These are phyloP conservation scores for Cremastobaeus sp. DNA, from an alignment of 2,888 invertebrate species.

Conservation along the genomic window DNA sequence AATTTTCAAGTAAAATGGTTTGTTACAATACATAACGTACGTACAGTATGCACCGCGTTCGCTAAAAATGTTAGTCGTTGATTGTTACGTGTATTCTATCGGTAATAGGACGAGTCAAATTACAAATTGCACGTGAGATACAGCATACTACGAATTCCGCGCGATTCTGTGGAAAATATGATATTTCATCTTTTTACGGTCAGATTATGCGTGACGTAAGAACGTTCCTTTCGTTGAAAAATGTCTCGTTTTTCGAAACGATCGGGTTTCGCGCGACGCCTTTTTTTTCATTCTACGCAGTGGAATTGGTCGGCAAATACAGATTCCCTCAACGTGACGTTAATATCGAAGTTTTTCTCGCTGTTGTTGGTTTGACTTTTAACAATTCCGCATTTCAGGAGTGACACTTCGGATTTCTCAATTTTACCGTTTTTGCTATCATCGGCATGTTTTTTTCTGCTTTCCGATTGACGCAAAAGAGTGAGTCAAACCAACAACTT, in stretches of 20 bases:
- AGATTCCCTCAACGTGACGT: constrained; percentile 16
- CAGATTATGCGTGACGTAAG: constrained; percentile 36
- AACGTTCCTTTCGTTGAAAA: constrained; percentile 18
- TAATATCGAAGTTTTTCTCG: constrained; percentile 7
- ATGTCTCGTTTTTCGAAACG: constrained; percentile 13
- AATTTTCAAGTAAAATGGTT: constrained; percentile 58
- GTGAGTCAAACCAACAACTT: background rate
- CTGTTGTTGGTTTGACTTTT: background rate
- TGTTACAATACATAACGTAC: constrained; percentile 61
- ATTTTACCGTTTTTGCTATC: constrained; percentile 14
- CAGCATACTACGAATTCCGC: constrained; percentile 38
- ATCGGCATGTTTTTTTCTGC: too few species aligned
- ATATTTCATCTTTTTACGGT: constrained; percentile 35
- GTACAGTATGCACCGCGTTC: constrained; percentile 57
- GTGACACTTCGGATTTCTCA: too few species aligned
- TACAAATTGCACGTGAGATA: constrained; percentile 41
- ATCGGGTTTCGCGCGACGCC: constrained; percentile 6
- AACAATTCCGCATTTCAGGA: too few species aligned
- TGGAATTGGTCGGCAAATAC: constrained; percentile 37
- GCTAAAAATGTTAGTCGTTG: constrained; percentile 65
- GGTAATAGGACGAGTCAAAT: constrained; percentile 52
- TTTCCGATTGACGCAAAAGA: too few species aligned
- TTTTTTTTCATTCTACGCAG: background rate
- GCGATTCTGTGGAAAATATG: constrained; percentile 32
- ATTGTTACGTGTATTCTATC: constrained; percentile 48